phyloP scores from a whole-genome alignment of 1,140 invertebrate species.

The Varroa destructor region DNA sequence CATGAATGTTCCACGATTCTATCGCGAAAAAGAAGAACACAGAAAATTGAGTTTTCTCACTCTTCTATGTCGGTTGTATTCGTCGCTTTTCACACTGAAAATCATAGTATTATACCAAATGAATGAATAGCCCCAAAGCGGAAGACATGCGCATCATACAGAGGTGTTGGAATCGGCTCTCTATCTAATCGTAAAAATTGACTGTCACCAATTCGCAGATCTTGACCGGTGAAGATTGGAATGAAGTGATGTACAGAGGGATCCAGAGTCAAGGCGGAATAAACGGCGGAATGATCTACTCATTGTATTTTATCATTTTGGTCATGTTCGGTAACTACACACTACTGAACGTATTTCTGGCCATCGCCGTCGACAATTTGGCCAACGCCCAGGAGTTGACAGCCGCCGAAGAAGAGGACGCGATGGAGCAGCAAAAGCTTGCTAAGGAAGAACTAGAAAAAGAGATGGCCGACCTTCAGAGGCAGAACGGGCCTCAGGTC shows the following conservation, averaged over 20 bases:
- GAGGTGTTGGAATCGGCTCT: no score
- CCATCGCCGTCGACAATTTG: constrained; percentile 51
- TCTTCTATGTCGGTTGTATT: no score
- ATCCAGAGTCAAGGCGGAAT: constrained; percentile 46
- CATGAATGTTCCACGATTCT: no score
- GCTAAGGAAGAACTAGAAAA: constrained; percentile 29
- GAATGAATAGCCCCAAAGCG: no score
- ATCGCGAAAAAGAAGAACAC: no score
- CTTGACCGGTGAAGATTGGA: constrained; percentile 50
- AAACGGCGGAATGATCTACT: constrained; percentile 44
- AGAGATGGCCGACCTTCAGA: constrained; percentile 29
- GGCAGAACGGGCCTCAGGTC: constrained; percentile 28
- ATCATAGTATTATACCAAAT: no score
- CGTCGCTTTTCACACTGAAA: no score
- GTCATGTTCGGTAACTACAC: constrained; percentile 51
- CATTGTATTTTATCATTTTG: constrained; percentile 48
- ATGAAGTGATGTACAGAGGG: constrained; percentile 49
- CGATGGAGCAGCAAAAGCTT: constrained; percentile 31
- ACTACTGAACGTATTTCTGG: constrained; percentile 50
- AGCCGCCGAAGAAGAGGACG: constrained; percentile 44
- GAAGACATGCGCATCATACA: no score
- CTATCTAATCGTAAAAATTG: no score
- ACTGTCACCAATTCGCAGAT: constrained; percentile 40
- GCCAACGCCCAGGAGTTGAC: constrained; percentile 50
- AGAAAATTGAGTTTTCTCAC: no score